These are phyloP conservation scores for Galago senegalensis DNA, from an alignment of 2,797 vertebrate genomes.

Conservation along the genomic window DNA sequence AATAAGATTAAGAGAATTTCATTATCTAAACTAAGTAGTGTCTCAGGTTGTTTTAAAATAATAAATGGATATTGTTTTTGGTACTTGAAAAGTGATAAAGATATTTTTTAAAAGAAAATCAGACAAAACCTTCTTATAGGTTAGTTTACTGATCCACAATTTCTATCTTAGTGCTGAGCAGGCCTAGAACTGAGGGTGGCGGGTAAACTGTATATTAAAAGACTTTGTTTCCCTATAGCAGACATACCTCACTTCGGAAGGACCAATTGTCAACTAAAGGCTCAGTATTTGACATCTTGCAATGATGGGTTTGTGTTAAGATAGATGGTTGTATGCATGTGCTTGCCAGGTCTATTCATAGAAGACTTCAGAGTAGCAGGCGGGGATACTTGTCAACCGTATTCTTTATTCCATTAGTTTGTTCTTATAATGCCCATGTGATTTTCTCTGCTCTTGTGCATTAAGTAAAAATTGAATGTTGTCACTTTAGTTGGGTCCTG, in stretches of 20 bases:
- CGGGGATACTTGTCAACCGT: not conserved
- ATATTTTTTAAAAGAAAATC: not conserved
- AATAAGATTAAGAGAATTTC: not conserved
- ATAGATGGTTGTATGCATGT: not conserved
- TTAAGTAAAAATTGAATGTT: not conserved
- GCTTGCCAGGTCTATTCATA: not conserved
- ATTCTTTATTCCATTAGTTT: not conserved
- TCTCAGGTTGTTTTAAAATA: conserved; percentile 19
- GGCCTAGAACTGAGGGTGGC: no score
- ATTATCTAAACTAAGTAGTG: conserved; percentile 27
- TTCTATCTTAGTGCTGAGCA: not conserved
- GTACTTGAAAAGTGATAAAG: not conserved
- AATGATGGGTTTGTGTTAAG: not conserved
- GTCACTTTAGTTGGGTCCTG: not conserved
- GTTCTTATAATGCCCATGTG: not conserved
- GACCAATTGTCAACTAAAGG: not conserved
- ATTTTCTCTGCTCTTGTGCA: not conserved
- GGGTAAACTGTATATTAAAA: not conserved
- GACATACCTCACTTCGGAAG: not conserved
- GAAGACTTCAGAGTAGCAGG: not conserved
- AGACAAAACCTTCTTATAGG: not conserved
- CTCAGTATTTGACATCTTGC: not conserved
- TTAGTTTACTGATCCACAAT: not conserved
- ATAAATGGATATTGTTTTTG: not conserved
- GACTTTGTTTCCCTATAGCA: not conserved